phyloP scores from a whole-genome alignment of 2,113 vertebrate genomes.

The Microcebus jonahi region DNA sequence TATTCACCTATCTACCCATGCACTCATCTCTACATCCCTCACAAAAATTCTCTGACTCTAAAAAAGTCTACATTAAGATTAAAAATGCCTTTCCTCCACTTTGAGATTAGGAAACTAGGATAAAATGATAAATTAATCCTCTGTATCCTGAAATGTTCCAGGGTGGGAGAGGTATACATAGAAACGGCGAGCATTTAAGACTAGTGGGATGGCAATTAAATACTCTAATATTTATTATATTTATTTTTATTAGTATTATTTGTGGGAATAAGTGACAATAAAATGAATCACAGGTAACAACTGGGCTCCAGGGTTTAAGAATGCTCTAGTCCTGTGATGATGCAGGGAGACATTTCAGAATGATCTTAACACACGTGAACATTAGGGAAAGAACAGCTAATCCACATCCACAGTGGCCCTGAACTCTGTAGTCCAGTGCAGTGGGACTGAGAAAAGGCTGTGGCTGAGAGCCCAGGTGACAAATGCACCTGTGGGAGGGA shows the following conservation, averaged over 20 bases:
- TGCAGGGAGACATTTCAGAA: neutral
- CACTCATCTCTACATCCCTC: neutral
- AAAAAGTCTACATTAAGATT: neutral
- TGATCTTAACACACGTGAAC: neutral
- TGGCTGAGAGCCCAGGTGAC: neutral
- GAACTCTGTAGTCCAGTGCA: neutral
- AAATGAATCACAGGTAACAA: neutral
- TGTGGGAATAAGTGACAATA: neutral
- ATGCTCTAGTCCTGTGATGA: neutral
- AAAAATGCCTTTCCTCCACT: neutral
- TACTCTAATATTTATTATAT: neutral
- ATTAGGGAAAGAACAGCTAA: neutral
- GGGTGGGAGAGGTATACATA: neutral
- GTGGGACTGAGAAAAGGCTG: neutral
- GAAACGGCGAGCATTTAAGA: neutral
- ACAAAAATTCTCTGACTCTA: neutral
- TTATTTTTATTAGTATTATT: neutral
- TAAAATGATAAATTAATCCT: constrained; percentile 16
- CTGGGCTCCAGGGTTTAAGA: neutral
- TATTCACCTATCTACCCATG: neutral
- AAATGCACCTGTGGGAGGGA: neutral
- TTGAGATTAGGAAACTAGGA: neutral
- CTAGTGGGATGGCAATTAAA: neutral
- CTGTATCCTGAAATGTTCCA: neutral
- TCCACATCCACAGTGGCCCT: accelerated